These are phyloP conservation scores for Chymomyza amoena DNA, from an alignment of 2,888 invertebrate species.

Conservation along the genomic window DNA sequence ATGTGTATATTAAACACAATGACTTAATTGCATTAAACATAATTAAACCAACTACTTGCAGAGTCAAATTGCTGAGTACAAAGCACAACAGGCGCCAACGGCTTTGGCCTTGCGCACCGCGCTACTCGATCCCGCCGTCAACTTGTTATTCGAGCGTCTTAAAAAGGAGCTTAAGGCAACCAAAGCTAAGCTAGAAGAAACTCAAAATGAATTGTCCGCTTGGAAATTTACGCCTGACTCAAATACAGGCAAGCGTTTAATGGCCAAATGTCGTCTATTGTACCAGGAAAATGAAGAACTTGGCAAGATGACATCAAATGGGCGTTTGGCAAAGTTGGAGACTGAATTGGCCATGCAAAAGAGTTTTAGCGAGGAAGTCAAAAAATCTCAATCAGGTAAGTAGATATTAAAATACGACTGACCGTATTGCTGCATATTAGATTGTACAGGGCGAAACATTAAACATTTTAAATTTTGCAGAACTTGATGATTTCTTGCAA, in stretches of 20 bases:
- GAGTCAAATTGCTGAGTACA: slow-evolving; percentile 96
- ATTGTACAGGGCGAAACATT: neutral
- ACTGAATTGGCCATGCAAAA: slow-evolving; percentile 96
- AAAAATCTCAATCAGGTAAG: slow-evolving; percentile 95
- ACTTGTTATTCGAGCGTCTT: slow-evolving; percentile 93
- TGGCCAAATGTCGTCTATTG: slow-evolving; percentile 96
- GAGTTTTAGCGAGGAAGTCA: slow-evolving; percentile 96
- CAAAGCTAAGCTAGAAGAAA: slow-evolving; percentile 95
- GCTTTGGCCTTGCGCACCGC: slow-evolving; percentile 88
- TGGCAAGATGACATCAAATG: slow-evolving; percentile 96
- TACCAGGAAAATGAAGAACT: slow-evolving; percentile 99
- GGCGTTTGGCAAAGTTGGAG: slow-evolving; percentile 95
- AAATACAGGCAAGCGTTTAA: slow-evolving; percentile 97
- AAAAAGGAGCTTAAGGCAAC: slow-evolving; percentile 93
- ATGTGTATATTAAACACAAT: slow-evolving; percentile 78
- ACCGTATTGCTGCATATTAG: neutral
- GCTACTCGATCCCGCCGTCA: slow-evolving; percentile 96
- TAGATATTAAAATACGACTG: neutral
- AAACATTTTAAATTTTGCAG: slow-evolving; percentile 78
- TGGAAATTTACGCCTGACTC: slow-evolving; percentile 99
- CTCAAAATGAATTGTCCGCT: slow-evolving; percentile 97
- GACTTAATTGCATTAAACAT: neutral
- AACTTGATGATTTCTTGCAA: slow-evolving; percentile 95
- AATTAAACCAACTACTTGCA: slow-evolving; percentile 71
- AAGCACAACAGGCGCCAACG: slow-evolving; percentile 91